Evolutionary conservation across 2,113 vertebrate genomes (phyloP), one percentile per base, ranked within the genome.

Genomic region (Pteropus alecto): DNA sequence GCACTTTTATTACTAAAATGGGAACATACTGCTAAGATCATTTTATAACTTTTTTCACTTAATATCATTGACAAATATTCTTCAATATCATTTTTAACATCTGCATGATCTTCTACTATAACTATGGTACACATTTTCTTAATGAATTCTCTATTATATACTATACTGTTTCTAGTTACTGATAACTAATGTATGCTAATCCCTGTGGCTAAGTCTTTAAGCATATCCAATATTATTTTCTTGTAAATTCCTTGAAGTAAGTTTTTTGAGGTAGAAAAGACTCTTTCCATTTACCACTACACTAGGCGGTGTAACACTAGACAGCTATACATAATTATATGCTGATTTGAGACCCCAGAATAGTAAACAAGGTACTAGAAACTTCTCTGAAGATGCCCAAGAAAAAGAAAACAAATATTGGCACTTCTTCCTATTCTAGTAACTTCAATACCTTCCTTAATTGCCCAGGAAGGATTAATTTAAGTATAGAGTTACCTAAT

Each of bases 391-490:
- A 87, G 77, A 90, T 65, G 21, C 61, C 60, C 38, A 84, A 96
- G 21, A 58, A 86, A 94, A 73, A 21, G 28, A 90, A 95, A 77
- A 94, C 51, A 90, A 96, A 95, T 46, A 19, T 18, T 63, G 14
- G 60, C 5, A 87, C 24, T 60, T 63, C 11, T 48, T 83, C n/a
- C 63, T 83, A 65, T 26, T 70, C 22, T 94, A 30, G 21, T 90
- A 93, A 96, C 56, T 90, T 96, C 21, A 96, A 61, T 30, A 60
- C 21, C 14, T 67, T 94, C 86, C 63, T 95, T 82, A 94, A 79
- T 11, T 96, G 54, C 22, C 76, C 6, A 65, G 26, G 33, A 95
- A 79, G 21, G 33, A 24, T 90, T 92, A 96, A 85, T 21, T 92
- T 92, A 96, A 85, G 10, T 43, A 95, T n/a, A 8, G 51, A 70